A percentile compares a stretch with the other conserved stretches of the same genome.
Evolutionary conservation across 2,797 vertebrate genomes (phyloP).

Genomic region (Brachymystax lenok): DNA sequence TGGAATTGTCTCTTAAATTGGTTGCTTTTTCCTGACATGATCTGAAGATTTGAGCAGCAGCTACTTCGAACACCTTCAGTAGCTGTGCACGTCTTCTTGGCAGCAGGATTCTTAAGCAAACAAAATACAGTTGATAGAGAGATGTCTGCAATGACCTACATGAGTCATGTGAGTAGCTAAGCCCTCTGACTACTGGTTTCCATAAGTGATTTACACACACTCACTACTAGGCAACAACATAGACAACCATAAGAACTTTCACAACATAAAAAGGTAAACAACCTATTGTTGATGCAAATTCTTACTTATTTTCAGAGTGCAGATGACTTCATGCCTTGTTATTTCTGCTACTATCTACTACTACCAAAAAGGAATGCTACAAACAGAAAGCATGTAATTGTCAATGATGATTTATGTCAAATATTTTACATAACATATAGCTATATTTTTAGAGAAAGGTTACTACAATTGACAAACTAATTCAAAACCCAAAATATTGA

Average conservation of each 20-base stretch:
- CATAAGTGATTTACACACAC: background rate
- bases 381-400: background rate
- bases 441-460: background rate
- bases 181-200: background rate
- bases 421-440: background rate
- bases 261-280: background rate
- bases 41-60: too few relatives aligned
- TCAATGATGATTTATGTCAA: background rate
- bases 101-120: background rate
- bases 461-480: background rate
- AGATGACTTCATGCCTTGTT: background rate
- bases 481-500: background rate
- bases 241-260: background rate
- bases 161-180: background rate
- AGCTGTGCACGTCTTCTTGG: background rate
- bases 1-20: too few relatives aligned
- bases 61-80: background rate
- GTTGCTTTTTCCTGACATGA: too few relatives aligned
- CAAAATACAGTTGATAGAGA: background rate
- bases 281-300: conserved; percentile 9
- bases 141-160: background rate
- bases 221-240: background rate
- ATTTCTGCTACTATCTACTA: too few relatives aligned
- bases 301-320: background rate
- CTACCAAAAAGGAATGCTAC: background rate